Conservation (phyloP, 2,113 vertebrate genomes). For the Xenotilapia longispinis region DNA sequence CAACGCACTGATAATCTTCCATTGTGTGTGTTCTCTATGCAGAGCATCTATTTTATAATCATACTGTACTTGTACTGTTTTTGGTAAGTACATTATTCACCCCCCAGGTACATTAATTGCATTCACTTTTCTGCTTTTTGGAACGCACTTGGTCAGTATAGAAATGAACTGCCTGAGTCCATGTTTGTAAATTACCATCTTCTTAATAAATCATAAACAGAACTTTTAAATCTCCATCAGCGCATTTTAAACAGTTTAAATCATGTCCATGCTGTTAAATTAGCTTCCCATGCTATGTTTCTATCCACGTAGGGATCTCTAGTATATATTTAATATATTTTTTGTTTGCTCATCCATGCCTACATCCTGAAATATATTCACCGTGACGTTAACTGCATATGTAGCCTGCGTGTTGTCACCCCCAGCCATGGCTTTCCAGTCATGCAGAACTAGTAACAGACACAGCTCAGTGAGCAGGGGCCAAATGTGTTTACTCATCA, state of each 20-base stretch:
- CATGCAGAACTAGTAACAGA: constrained; percentile 48
- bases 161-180: not conserved
- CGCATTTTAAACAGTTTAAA: not conserved
- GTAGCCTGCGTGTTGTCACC: constrained; percentile 1
- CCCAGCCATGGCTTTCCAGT: constrained; percentile 16
- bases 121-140: not conserved
- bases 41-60: not conserved
- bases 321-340: not conserved
- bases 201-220: not conserved
- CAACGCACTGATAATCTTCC: not conserved
- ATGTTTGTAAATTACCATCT: not conserved
- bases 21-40: not conserved
- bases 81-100: not conserved
- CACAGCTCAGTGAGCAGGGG: constrained; percentile 36
- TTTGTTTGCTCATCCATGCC: not conserved
- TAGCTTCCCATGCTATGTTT: not conserved
- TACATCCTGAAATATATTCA: constrained; percentile 16
- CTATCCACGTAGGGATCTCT: not conserved
- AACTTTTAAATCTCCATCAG: not conserved
- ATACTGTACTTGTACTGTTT: not conserved
- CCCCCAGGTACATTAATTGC: not conserved
- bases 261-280: rapidly evolving
- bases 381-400: not conserved
- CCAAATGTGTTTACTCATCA: constrained; percentile 51
- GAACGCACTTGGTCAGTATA: not conserved